These are phyloP conservation scores for Crocidura indochinensis DNA, from an alignment of 2,797 vertebrate species.

Conservation along the genomic window DNA sequence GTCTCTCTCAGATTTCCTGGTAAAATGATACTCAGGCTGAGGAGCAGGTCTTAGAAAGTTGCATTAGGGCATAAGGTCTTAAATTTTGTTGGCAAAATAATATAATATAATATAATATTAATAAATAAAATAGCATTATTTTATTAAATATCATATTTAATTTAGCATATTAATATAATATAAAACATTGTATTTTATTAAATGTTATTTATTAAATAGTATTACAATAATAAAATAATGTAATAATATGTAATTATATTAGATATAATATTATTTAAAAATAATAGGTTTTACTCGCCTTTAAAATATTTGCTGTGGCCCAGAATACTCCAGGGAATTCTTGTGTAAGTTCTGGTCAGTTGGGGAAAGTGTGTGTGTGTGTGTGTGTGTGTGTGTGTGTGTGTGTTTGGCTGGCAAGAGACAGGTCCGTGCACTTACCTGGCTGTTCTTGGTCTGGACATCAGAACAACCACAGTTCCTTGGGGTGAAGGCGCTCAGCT, in stretches of 20 bases:
- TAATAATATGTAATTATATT: too few species aligned
- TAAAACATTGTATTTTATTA: too few species aligned
- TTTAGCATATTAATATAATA: too few species aligned
- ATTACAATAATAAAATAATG: too few species aligned
- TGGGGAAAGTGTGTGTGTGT: not conserved
- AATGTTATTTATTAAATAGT: too few species aligned
- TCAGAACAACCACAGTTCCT: constrained; percentile 54
- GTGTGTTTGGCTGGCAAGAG: not conserved
- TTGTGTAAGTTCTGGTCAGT: constrained; percentile 43
- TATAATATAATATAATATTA: too few species aligned
- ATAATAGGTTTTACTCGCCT: not conserved
- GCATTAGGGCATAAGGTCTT: not conserved
- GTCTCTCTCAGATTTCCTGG: not conserved
- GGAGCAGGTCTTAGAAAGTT: not conserved
- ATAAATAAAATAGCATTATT: too few species aligned
- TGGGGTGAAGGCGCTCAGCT: not conserved
- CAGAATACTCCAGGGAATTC: not conserved
- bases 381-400: too few species aligned
- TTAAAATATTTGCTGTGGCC: not conserved
- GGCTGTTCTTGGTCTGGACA: not conserved
- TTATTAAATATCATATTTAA: too few species aligned
- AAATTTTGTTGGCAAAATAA: not conserved
- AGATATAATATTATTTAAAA: too few species aligned
- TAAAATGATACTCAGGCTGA: not conserved
- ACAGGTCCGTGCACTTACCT: constrained; percentile 18